A percentile compares a stretch with the other conserved stretches of the same genome.
phyloP scores from a whole-genome alignment of 2,113 vertebrate genomes.

The Lophura nycthemera region DNA sequence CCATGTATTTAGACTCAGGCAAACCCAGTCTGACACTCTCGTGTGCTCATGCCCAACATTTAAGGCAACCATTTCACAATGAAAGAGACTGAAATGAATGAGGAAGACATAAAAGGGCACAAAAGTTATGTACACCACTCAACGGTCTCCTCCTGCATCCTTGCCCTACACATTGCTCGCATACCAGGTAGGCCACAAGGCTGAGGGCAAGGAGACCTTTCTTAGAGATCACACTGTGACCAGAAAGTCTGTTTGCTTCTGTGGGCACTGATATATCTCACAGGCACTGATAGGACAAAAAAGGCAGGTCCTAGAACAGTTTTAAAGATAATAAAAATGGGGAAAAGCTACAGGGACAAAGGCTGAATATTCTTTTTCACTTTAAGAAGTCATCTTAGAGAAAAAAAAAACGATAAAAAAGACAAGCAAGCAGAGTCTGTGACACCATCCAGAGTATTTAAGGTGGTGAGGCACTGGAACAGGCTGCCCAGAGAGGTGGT shows the following conservation, averaged over 20 bases:
- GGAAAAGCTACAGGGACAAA: background rate
- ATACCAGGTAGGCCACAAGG: background rate
- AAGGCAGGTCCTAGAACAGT: background rate
- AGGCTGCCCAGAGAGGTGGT: too few species aligned
- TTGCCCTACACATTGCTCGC: background rate
- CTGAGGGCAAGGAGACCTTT: rapidly evolving
- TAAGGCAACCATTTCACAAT: background rate
- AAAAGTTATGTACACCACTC: background rate
- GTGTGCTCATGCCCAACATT: too few species aligned
- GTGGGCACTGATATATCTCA: background rate
- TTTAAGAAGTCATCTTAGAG: background rate
- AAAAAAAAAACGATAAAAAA: background rate
- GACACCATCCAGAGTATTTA: background rate
- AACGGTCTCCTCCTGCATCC: background rate
- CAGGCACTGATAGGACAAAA: background rate
- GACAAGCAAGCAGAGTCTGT: background rate
- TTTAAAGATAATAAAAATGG: background rate
- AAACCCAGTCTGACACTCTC: background rate
- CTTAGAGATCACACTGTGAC: rapidly evolving
- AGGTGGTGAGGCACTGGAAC: too few species aligned
- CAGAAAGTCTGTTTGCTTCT: background rate
- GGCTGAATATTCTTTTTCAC: background rate
- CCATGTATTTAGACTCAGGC: background rate
- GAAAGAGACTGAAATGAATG: background rate
- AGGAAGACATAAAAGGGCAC: background rate